Evolutionary conservation across 2,797 vertebrate species (phyloP), one percentile per base, ranked within the genome.

Genomic region (Pyrocephalus nanus): DNA sequence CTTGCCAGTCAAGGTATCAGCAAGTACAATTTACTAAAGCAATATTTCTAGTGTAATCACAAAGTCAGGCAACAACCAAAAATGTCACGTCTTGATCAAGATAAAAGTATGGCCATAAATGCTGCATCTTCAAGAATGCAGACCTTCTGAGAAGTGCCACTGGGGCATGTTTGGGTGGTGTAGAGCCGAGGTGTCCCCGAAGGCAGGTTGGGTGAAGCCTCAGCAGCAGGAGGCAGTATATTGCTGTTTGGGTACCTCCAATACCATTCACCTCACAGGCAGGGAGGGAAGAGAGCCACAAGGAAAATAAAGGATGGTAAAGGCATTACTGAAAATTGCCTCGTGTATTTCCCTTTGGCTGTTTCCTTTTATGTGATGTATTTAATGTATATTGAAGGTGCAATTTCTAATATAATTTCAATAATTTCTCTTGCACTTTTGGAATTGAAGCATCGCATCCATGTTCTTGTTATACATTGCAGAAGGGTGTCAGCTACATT

Each of bases 391-490:
- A 14, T 27, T 40, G 54, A 61, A 75, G 20, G 51, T 86, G 13
- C 55, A 64, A 29, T 10, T 53, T 70, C 1, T 15, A 57, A 8
- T 79, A 47, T 38, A 20, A 32, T 25, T 61, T 66, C 32, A 71
- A 0, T 65, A 43, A 43, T 82, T 86, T 65, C 12, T 62, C 40
- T 85, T 34, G 7, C 0, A 1, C 26, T 73, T 79, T 71, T 73
- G 60, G 72, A 92, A 65, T 47, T 9, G 42, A 78, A 65, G 32
- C 4, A 6, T 36, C 1, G 0, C n/a, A 21, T 58, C 14, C 7
- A 0, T 55, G 23, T 62, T 86, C 20, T 76, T 61, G 34, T n/a
- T 62, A 20, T 0, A 21, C 3, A 0, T 7, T 58, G 45, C 50
- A 48, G 53, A 55, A 81, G 12, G 5, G 9, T 47, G 19, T 50